Evolutionary conservation across 2,113 vertebrate species (phyloP), one percentile per base, ranked within the genome.

Genomic region (Lanius collurio): DNA sequence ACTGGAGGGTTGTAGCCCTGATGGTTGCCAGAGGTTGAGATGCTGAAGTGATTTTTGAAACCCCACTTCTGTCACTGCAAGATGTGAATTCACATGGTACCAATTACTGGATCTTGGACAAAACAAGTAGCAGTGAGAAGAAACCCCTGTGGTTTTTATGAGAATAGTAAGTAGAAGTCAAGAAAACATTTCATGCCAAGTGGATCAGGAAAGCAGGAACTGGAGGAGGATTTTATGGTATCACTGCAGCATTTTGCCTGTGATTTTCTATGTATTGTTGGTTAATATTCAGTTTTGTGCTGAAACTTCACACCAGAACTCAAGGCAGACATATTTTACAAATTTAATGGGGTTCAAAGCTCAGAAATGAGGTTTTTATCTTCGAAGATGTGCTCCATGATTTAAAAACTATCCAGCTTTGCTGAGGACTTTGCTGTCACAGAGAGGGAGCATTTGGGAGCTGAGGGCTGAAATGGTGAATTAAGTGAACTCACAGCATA

Each of bases 71-170:
- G 64, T 13, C 59, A 6, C 53, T 78, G 65, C 62, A 78, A 78
- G 70, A 87, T 56, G 49, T 33, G 30, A 67, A 87, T 86, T 79
- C 89, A 88, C 52, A 33, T 70, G 85, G 79, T 84, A 69, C 74
- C 60, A 91, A 78, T 91, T 64, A 87, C 57, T 63, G 77, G 56
- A 78, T 82, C 84, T 74, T 67, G 71, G 60, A 89, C 84, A 94
- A 74, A 89, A 95, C 52, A 89, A 91, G 84, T 78, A 94, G 74
- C 84, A 95, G 90, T 42, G 41, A 97, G 64, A 93, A 94, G 89
- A 94, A 91, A 52, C 56, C 65, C 87, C 78, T 63, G 82, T 59
- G 65, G 65, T 31, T 94, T 93, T 93, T 87, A 93, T 70, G 90
- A 35, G 60, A 70, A 78, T 28, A 84, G 60, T 70, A 70, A 93